Percentiles rank a stretch among this genome's conserved stretches.
phyloP scores from a whole-genome alignment of 2,888 invertebrate species.

The Gonocerus acuteangulatus region DNA sequence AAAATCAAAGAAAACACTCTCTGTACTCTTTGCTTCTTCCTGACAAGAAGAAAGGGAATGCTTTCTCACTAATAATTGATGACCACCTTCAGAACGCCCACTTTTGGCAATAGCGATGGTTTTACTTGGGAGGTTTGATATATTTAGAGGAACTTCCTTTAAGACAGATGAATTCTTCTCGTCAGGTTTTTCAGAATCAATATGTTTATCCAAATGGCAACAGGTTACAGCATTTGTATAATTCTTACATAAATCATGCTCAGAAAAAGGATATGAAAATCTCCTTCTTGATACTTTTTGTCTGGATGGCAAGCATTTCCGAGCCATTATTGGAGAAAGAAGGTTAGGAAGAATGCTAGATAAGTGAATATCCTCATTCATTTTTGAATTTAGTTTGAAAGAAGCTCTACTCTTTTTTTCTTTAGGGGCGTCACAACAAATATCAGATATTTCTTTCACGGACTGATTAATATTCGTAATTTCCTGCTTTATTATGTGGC shows the following conservation, averaged over 20 bases:
- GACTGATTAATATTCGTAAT: constrained; percentile 14
- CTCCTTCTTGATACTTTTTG: background rate
- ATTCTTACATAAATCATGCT: background rate
- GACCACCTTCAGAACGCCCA: background rate
- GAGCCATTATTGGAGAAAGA: constrained; percentile 2
- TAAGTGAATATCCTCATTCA: background rate
- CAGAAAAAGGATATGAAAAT: constrained; percentile 16
- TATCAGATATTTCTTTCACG: constrained; percentile 6
- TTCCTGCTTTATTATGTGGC: constrained; percentile 6
- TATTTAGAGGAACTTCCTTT: background rate
- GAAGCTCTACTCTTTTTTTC: background rate
- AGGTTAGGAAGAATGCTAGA: constrained; percentile 5
- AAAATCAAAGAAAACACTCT: constrained; percentile 8
- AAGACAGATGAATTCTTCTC: background rate
- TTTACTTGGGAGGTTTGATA: background rate
- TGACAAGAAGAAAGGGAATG: background rate
- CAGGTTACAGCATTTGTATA: background rate
- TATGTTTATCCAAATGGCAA: background rate
- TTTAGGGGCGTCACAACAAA: background rate
- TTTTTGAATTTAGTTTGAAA: too few relatives aligned
- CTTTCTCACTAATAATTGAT: background rate
- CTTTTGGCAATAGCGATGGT: background rate
- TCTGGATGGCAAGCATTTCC: background rate
- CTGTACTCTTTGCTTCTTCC: background rate
- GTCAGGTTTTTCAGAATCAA: background rate